Evolutionary conservation across 2,888 invertebrate species (phyloP), one percentile per base, ranked within the genome.

Genomic region (Argyresthia goedartella): DNA sequence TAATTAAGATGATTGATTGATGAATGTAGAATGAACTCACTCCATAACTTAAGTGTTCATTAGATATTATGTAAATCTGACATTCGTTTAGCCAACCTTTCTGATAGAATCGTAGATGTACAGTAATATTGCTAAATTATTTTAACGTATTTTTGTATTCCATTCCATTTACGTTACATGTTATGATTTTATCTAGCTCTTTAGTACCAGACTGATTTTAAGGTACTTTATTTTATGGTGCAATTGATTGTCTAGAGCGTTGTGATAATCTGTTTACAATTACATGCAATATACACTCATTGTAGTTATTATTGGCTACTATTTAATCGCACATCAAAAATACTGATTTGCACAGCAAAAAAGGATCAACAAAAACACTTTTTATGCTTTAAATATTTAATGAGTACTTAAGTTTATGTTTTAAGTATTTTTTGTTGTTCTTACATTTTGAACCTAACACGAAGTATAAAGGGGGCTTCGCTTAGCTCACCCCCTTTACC

Each of bases 191-290:
- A 67, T 70, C 71, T 80, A 81, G 76, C 77, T 77, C 75, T 78
- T 82, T 76, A 76, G 85, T 85, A 86, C 85, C 85, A 85, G 86
- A 85, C 85, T 85, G 85, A 86, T 86, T 86, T 86, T 73, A 77
- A 71, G 85, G 85, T 86, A 85, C 86, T 77, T 86, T 81, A 75
- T 84, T 82, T 85, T 80, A 82, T 81, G 85, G 85, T 86, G 86
- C 86, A 86, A 86, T 86, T 82, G 82, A 81, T 41, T 81, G 77
- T 86, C 77, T 85, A 85, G 84, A 84, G 82, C 84, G 84, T 86
- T 86, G 86, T 86, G 86, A 86, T 86, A 86, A 85, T 82, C 81
- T 77, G 81, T 85, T 86, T 86, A 79, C 78, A 81, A 82, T 81
- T 84, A 82, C 74, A 80, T 80, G 80, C 76, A 78, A 73, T 81